A percentile compares a stretch with the other conserved stretches of the same genome.
Conservation (phyloP, 2,888 invertebrate genomes). For the Heliconius charithonia region DNA sequence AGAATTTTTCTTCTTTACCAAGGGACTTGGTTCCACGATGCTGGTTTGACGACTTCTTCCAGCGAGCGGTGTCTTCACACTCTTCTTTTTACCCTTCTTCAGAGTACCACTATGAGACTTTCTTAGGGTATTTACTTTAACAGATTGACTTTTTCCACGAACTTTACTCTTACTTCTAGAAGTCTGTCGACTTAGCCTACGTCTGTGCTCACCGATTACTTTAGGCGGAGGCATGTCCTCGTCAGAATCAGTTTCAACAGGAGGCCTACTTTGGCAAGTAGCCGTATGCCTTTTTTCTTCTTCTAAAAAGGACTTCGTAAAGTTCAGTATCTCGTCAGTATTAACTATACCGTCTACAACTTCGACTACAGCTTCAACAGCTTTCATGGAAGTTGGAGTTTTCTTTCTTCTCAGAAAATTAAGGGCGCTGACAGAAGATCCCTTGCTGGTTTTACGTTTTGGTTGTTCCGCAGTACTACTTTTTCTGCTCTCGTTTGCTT, state of each 20-base stretch:
- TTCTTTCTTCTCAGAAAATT: slow-evolving; percentile 76
- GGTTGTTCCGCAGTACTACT: slow-evolving; percentile 67
- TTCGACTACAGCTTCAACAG: slow-evolving; percentile 74
- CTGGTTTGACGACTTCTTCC: slow-evolving; percentile 75
- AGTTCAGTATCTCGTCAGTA: slow-evolving; percentile 69
- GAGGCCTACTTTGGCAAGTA: slow-evolving; percentile 57
- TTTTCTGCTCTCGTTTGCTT: slow-evolving; percentile 66
- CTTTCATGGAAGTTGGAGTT: slow-evolving; percentile 69
- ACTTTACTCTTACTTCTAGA: slow-evolving; percentile 79
- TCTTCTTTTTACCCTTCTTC: slow-evolving; percentile 77
- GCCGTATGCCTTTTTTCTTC: slow-evolving; percentile 70
- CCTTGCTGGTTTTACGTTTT: slow-evolving; percentile 76
- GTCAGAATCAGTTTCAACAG: slow-evolving; percentile 72
- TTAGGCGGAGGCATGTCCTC: slow-evolving; percentile 70
- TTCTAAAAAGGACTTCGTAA: slow-evolving; percentile 73
- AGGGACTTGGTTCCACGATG: slow-evolving; percentile 70
- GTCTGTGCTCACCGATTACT: slow-evolving; percentile 68
- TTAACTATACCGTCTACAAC: slow-evolving; percentile 61
- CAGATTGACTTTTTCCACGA: slow-evolving; percentile 75
- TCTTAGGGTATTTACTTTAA: slow-evolving; percentile 75
- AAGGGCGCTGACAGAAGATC: slow-evolving; percentile 74
- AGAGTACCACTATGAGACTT: slow-evolving; percentile 78
- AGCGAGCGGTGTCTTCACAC: slow-evolving; percentile 62
- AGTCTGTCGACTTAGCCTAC: slow-evolving; percentile 75
- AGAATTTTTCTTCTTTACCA: slow-evolving; percentile 69